Percentiles rank a stretch among this genome's conserved stretches.
phyloP scores from a whole-genome alignment of 2,888 invertebrate species.

The Hypolimnas misippus region DNA sequence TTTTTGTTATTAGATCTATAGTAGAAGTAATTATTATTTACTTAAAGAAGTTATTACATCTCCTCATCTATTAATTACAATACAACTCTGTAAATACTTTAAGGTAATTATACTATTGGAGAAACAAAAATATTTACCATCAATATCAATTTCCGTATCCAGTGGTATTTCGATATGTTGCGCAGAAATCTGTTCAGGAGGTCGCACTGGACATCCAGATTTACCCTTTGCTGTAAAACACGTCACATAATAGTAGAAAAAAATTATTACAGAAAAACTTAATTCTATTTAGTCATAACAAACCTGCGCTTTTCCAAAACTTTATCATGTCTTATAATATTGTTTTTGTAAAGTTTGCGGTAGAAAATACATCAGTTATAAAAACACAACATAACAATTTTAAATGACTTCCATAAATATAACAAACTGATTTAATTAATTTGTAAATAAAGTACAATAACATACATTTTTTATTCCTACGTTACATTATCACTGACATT shows the following conservation, averaged over 20 bases:
- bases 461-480: constrained; percentile 23
- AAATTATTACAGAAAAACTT: background rate
- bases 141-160: constrained; percentile 59
- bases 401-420: constrained; percentile 57
- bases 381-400: constrained; percentile 38
- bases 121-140: constrained; percentile 58
- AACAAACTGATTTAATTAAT: constrained; percentile 59
- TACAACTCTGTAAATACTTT: too few relatives aligned
- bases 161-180: constrained; percentile 47
- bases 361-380: constrained; percentile 15
- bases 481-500: constrained; percentile 34
- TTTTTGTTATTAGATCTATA: too few relatives aligned
- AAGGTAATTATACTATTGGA: background rate
- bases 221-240: constrained; percentile 74
- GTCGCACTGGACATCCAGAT: constrained; percentile 78
- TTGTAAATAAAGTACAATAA: constrained; percentile 47
- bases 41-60: too few relatives aligned
- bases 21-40: too few relatives aligned
- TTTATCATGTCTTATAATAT: constrained; percentile 85
- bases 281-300: constrained; percentile 24
- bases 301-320: constrained; percentile 91
- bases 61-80: too few relatives aligned
- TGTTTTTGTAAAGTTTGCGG: constrained; percentile 14
- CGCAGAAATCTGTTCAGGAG: constrained; percentile 62
- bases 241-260: constrained; percentile 2